phyloP scores from a whole-genome alignment of 2,797 vertebrate genomes.

The Tenualosa ilisha region DNA sequence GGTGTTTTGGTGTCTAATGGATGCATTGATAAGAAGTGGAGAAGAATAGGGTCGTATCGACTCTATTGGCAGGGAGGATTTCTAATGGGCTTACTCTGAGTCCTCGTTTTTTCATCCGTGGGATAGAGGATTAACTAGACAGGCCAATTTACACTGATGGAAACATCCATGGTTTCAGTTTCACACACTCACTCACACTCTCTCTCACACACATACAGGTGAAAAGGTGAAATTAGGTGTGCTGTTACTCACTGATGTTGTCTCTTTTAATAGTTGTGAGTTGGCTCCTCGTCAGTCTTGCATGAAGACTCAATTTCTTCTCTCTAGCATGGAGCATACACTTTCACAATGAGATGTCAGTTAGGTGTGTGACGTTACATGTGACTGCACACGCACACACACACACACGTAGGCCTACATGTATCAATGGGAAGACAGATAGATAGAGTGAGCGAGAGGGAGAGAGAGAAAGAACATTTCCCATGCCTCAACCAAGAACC shows the following conservation, averaged over 20 bases:
- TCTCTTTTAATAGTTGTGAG: too few relatives aligned
- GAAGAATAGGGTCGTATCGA: background rate
- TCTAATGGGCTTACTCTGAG: background rate
- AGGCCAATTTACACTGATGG: background rate
- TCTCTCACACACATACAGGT: background rate
- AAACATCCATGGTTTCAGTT: background rate
- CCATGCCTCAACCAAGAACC: background rate
- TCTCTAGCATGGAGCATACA: too few relatives aligned
- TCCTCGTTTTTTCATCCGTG: background rate
- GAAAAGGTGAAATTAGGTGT: too few relatives aligned
- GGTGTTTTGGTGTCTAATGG: background rate
- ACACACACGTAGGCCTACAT: background rate
- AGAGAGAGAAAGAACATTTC: background rate
- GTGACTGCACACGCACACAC: background rate
- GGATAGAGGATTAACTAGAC: background rate
- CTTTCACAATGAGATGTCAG: too few relatives aligned
- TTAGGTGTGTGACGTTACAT: background rate
- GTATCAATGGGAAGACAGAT: background rate
- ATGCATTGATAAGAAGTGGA: background rate
- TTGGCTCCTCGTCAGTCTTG: too few relatives aligned
- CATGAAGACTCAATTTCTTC: too few relatives aligned
- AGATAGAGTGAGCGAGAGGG: background rate
- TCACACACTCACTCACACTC: conserved; percentile 10
- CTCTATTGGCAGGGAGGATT: background rate
- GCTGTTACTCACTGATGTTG: too few relatives aligned